Conservation (phyloP, 1,140 invertebrate species). For the Drosophila parvula region DNA sequence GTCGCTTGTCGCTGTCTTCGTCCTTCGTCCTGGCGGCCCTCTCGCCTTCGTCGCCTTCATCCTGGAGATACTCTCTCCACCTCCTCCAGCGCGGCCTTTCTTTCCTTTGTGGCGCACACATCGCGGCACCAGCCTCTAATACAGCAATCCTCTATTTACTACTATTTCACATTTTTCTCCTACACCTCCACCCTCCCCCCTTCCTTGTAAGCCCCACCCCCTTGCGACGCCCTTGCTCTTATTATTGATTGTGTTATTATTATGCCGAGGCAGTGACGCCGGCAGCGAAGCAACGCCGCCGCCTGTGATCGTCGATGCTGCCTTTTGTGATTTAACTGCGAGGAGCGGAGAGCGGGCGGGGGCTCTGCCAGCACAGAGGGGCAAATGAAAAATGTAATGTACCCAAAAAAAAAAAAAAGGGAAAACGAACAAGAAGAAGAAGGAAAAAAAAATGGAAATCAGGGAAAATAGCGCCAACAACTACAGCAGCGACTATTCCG, state of each 20-base stretch:
- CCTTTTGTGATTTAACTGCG: slow-evolving; percentile 49
- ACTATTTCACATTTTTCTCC: slow-evolving; percentile 58
- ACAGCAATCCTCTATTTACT: slow-evolving; percentile 68
- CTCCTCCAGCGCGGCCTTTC: neutral
- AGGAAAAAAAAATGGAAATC: slow-evolving; percentile 5
- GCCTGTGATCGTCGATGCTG: slow-evolving; percentile 50
- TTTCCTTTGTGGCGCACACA: slow-evolving; percentile 45
- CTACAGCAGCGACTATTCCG: slow-evolving; percentile 32
- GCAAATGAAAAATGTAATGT: slow-evolving; percentile 62
- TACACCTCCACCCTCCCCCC: too few species aligned
- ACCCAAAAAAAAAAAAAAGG: slow-evolving; percentile 21
- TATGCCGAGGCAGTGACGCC: slow-evolving; percentile 47
- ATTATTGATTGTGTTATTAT: slow-evolving; percentile 66
- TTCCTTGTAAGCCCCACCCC: neutral
- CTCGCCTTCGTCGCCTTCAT: neutral
- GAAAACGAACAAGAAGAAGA: neutral
- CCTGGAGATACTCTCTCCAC: neutral
- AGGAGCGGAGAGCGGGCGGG: neutral
- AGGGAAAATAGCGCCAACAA: slow-evolving; percentile 29
- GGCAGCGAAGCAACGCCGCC: slow-evolving; percentile 9
- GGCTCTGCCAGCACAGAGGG: neutral
- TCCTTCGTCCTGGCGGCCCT: neutral
- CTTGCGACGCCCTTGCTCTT: slow-evolving; percentile 21
- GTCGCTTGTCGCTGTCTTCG: slow-evolving; percentile 28
- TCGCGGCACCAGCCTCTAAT: slow-evolving; percentile 64